Conservation (phyloP, 2,888 invertebrate species). For the Coenonympha arcania region DNA sequence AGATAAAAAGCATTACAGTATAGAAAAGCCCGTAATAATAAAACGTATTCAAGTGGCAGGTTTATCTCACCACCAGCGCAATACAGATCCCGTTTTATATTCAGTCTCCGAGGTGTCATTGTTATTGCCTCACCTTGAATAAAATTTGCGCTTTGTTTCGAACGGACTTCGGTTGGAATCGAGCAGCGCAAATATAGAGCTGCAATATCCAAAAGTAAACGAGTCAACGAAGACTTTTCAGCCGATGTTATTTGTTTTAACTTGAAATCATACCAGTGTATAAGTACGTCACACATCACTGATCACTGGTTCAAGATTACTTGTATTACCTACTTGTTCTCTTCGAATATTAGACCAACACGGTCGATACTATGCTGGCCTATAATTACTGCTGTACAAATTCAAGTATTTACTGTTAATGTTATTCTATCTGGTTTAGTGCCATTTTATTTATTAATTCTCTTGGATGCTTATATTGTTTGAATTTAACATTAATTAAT, state of each 20-base stretch:
- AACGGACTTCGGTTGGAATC: constrained; percentile 10
- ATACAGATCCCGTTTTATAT: constrained; percentile 22
- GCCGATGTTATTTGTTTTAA: too few relatives aligned
- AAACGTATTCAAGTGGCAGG: constrained; percentile 19
- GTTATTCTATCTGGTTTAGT: background rate
- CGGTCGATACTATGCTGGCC: background rate
- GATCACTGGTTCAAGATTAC: too few relatives aligned
- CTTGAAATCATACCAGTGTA: too few relatives aligned
- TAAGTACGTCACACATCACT: too few relatives aligned
- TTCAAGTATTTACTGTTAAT: background rate
- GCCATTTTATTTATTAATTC: background rate
- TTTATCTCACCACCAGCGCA: constrained; percentile 13
- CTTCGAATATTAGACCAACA: too few relatives aligned
- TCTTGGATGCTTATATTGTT: too few relatives aligned
- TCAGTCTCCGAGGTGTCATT: constrained; percentile 18
- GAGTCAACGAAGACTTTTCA: background rate
- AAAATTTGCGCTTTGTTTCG: constrained; percentile 27
- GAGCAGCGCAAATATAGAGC: constrained; percentile 1
- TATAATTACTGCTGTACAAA: background rate
- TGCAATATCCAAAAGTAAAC: background rate
- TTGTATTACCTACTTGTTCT: too few relatives aligned
- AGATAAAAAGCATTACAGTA: too few relatives aligned
- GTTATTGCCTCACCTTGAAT: constrained; percentile 27
- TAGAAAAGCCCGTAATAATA: constrained; percentile 14
- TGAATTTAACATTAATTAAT: too few relatives aligned